A percentile compares a stretch with the other conserved stretches of the same genome.
These are phyloP conservation scores for Eurystomus gularis DNA, from an alignment of 2,113 vertebrate genomes.

Conservation along the genomic window DNA sequence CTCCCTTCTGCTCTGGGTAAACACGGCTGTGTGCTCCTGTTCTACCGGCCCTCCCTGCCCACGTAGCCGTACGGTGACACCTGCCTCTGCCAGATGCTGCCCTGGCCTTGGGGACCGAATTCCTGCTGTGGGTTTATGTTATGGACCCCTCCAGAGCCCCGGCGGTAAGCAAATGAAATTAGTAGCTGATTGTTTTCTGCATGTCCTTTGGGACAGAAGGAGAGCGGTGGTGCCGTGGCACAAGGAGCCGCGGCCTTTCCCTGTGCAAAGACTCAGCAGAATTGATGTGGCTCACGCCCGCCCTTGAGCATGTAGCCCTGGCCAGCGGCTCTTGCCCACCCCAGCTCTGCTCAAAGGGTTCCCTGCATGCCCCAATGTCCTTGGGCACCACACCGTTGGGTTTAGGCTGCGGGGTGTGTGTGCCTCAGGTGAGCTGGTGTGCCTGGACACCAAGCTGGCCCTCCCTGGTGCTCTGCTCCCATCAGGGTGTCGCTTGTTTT, in stretches of 20 bases:
- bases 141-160: background rate
- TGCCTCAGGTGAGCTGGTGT: background rate
- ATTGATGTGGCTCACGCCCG: rapidly evolving
- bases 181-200: background rate
- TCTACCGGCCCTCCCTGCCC: background rate
- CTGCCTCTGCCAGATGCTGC: background rate
- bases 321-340: rapidly evolving
- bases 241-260: background rate
- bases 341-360: rapidly evolving
- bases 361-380: rapidly evolving
- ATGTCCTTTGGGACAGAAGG: background rate
- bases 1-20: background rate
- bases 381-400: rapidly evolving
- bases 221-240: rapidly evolving
- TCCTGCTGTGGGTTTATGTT: background rate
- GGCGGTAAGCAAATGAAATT: background rate
- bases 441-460: background rate
- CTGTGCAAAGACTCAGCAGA: background rate
- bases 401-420: background rate
- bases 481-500: background rate
- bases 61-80: rapidly evolving
- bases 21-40: background rate
- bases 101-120: background rate
- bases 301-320: background rate
- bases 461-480: rapidly evolving